A percentile compares a stretch with the other conserved stretches of the same genome.
phyloP scores from a whole-genome alignment of 2,797 vertebrate species.

The Gorsachius magnificus region DNA sequence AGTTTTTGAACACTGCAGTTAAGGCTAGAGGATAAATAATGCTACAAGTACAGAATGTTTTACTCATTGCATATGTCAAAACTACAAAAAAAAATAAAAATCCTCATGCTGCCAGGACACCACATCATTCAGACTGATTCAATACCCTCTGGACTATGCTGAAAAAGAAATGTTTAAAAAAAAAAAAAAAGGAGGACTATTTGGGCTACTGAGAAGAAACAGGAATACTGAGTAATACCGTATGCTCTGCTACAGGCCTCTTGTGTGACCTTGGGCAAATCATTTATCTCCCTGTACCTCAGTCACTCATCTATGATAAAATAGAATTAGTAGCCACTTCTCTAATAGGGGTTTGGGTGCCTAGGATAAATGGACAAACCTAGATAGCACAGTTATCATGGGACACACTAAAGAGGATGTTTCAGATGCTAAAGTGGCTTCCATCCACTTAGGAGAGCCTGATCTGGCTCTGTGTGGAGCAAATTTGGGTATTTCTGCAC shows the following conservation, averaged over 20 bases:
- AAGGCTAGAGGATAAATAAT: conserved; percentile 41
- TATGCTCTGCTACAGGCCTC: not conserved
- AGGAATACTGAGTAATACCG: not conserved
- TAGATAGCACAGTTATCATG: not conserved
- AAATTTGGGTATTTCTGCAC: not conserved
- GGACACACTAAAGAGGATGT: not conserved
- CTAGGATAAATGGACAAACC: conserved; percentile 21
- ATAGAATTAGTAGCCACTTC: not conserved
- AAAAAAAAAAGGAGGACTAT: not conserved
- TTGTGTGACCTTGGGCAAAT: conserved; percentile 36
- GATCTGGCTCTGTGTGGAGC: not conserved
- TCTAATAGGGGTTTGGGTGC: conserved; percentile 7
- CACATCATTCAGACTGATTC: not conserved
- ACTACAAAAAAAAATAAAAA: not conserved
- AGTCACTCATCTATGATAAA: conserved; percentile 49
- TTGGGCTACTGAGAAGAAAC: not conserved
- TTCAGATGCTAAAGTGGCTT: conserved; percentile 36
- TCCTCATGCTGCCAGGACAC: not conserved
- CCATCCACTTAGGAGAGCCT: not conserved
- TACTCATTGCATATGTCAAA: conserved; percentile 45
- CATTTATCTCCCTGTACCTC: not conserved
- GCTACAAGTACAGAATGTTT: conserved; percentile 10
- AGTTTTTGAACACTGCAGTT: conserved; percentile 45
- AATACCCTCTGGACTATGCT: not conserved
- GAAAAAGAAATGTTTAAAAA: not conserved